Evolutionary conservation across 2,113 vertebrate species (phyloP).

Genomic region (Ammodytes dubius): DNA sequence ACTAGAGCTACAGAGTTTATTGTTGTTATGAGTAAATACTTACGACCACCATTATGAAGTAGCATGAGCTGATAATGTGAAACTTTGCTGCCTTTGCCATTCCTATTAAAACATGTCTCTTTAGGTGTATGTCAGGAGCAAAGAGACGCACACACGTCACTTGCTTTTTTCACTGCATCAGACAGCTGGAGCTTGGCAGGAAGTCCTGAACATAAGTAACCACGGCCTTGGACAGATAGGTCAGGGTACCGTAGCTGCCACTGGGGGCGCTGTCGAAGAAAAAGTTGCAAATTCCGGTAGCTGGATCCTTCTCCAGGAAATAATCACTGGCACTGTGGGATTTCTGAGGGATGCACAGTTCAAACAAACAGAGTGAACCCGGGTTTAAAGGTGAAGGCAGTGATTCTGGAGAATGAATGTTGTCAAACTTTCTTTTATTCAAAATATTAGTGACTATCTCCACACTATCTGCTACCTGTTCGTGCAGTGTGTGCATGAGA

Average conservation of each 20-base stretch:
- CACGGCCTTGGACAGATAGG: constrained; percentile 94
- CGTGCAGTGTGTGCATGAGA: too few relatives aligned
- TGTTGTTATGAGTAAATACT: constrained; percentile 24
- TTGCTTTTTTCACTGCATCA: constrained; percentile 88
- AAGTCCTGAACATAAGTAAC: constrained; percentile 92
- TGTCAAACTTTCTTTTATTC: too few relatives aligned
- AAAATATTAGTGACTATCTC: too few relatives aligned
- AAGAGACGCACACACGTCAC: background rate
- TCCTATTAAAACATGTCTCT: constrained; percentile 9
- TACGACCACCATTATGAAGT: constrained; percentile 30
- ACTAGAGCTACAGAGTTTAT: constrained; percentile 9
- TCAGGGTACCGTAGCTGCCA: constrained; percentile 97
- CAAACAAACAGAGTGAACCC: background rate
- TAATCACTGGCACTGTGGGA: constrained; percentile 88
- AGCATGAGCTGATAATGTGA: constrained; percentile 16
- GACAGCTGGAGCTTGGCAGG: constrained; percentile 92
- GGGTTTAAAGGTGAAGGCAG: too few relatives aligned
- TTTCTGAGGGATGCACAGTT: constrained; percentile 82
- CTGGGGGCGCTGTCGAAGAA: constrained; percentile 98
- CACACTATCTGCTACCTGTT: too few relatives aligned
- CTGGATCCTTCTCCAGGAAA: constrained; percentile 91
- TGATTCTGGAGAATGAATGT: too few relatives aligned
- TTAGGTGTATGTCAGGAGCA: background rate
- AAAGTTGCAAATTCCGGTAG: constrained; percentile 94
- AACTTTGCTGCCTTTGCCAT: constrained; percentile 16